Percentiles rank a stretch among this genome's conserved stretches.
Evolutionary conservation across 2,888 invertebrate species (phyloP).

Genomic region (Clanis bilineata): DNA sequence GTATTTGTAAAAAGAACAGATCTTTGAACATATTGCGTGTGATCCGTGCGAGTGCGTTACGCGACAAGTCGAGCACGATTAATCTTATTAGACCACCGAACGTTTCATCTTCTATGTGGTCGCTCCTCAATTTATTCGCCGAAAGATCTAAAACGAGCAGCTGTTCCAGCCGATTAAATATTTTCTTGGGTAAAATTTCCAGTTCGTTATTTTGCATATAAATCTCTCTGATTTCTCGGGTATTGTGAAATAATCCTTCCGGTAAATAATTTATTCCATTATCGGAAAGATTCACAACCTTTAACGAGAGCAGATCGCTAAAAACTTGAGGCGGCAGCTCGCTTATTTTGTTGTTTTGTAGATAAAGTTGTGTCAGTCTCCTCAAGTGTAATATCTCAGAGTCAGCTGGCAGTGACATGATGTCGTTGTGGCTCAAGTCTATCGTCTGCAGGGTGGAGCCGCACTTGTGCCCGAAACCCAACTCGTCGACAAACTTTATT

Average conservation of each 20-base stretch:
- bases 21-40: conserved; percentile 93
- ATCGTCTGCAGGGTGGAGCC: conserved; percentile 89
- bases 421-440: conserved; percentile 91
- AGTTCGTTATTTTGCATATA: conserved; percentile 93
- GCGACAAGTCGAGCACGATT: conserved; percentile 92
- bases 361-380: conserved; percentile 89
- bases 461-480: conserved; percentile 85
- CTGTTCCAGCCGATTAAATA: conserved; percentile 93
- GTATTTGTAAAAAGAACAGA: conserved; percentile 92
- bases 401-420: conserved; percentile 87
- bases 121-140: conserved; percentile 92
- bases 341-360: conserved; percentile 92
- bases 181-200: conserved; percentile 90
- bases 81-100: conserved; percentile 93
- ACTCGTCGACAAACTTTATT: conserved; percentile 88
- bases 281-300: conserved; percentile 92
- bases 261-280: conserved; percentile 92
- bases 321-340: conserved; percentile 90
- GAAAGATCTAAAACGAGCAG: conserved; percentile 93
- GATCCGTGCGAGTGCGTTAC: conserved; percentile 90
- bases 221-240: conserved; percentile 91
- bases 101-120: conserved; percentile 92
- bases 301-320: conserved; percentile 89
- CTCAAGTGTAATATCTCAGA: conserved; percentile 89
- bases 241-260: conserved; percentile 90